Percentiles rank a stretch among this genome's conserved stretches.
Evolutionary conservation across 2,888 invertebrate genomes (phyloP).

Genomic region (Amorpha juglandis): DNA sequence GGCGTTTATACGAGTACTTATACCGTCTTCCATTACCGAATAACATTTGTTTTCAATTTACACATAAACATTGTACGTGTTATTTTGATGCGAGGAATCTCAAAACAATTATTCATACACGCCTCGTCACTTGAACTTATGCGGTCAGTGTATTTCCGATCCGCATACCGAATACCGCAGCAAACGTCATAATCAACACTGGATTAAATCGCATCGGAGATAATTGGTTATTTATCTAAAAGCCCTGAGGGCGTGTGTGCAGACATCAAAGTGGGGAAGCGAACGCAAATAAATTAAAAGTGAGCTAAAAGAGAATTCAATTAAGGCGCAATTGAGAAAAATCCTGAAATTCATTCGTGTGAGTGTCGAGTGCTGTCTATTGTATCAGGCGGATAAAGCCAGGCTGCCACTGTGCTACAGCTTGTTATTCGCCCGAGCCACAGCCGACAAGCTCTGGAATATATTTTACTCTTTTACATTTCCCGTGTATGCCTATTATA

Average conservation of each 20-base stretch:
- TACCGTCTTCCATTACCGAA: no score
- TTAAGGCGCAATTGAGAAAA: constrained; percentile 70
- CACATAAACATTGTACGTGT: background rate
- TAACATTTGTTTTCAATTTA: background rate
- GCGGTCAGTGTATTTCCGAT: constrained; percentile 24
- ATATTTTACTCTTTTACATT: constrained; percentile 2
- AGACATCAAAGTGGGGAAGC: constrained; percentile 71
- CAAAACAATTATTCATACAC: constrained; percentile 3
- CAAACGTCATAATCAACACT: constrained; percentile 49
- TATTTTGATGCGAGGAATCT: background rate
- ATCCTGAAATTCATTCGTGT: constrained; percentile 47
- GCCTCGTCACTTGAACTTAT: background rate
- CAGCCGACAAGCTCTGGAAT: background rate
- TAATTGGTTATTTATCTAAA: constrained; percentile 80
- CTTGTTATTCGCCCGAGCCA: background rate
- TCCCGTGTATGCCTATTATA: no score
- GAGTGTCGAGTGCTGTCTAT: constrained; percentile 41
- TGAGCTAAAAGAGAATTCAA: constrained; percentile 74
- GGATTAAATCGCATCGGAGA: constrained; percentile 70
- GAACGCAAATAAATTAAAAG: constrained; percentile 79
- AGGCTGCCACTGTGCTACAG: constrained; percentile 2
- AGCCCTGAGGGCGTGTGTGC: constrained; percentile 57
- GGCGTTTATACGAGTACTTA: background rate
- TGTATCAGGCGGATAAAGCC: constrained; percentile 37
- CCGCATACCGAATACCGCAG: constrained; percentile 48